Evolutionary conservation across 2,888 invertebrate genomes (phyloP).

Genomic region (Phorcus lineatus): DNA sequence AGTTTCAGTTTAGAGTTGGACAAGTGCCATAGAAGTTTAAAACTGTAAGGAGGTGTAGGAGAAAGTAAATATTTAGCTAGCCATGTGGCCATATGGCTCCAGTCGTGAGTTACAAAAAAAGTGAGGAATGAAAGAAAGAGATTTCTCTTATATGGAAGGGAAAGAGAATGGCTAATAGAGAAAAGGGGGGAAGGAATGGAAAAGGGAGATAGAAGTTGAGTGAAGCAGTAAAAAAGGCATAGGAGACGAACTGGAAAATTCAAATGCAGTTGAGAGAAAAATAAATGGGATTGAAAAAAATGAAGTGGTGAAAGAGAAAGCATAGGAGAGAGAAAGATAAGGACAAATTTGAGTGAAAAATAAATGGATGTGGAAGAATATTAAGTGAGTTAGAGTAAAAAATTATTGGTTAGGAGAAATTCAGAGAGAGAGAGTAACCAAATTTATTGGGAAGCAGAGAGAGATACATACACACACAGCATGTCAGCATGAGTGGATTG

Average conservation of each 20-base stretch:
- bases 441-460: too few species aligned
- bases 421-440: background rate
- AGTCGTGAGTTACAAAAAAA: too few species aligned
- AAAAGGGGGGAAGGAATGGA: conserved; percentile 28
- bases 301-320: conserved; percentile 25
- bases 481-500: too few species aligned
- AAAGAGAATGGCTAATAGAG: conserved; percentile 18
- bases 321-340: background rate
- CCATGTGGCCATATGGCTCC: too few species aligned
- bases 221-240: conserved; percentile 19
- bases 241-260: conserved; percentile 14
- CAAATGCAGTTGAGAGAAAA: background rate
- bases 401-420: too few species aligned
- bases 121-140: background rate
- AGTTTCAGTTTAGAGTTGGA: too few species aligned
- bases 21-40: too few species aligned
- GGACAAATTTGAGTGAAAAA: too few species aligned
- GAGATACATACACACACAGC: too few species aligned
- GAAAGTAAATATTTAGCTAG: too few species aligned
- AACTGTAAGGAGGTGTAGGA: too few species aligned
- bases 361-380: too few species aligned
- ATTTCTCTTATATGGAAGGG: background rate
- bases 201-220: conserved; percentile 3
- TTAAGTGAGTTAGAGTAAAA: background rate
- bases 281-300: background rate